Conservation (phyloP, 2,888 invertebrate genomes). For the Caenorhabditis afra region DNA sequence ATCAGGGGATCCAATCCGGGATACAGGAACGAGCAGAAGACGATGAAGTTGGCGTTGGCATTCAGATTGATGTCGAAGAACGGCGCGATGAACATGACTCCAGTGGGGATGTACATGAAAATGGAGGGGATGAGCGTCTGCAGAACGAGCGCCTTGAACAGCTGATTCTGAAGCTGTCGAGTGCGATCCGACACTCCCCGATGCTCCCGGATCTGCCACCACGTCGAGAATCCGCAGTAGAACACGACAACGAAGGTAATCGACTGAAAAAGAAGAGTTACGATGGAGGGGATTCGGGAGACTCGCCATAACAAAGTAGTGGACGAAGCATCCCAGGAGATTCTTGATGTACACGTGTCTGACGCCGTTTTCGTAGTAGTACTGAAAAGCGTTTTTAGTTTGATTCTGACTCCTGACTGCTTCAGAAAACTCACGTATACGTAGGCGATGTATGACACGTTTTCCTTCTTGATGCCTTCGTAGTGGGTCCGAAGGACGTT, state of each 20-base stretch:
- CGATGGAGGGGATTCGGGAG: neutral
- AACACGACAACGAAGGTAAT: constrained; percentile 42
- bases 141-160: constrained; percentile 50
- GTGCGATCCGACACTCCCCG: constrained; percentile 40
- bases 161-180: constrained; percentile 43
- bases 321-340: constrained; percentile 46
- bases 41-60: constrained; percentile 53
- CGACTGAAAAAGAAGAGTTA: constrained; percentile 17
- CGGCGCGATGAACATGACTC: constrained; percentile 55
- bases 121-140: constrained; percentile 55
- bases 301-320: constrained; percentile 49
- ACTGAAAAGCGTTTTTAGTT: constrained; percentile 26
- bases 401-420: neutral
- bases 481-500: constrained; percentile 43
- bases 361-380: constrained; percentile 31
- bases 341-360: constrained; percentile 38
- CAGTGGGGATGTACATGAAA: constrained; percentile 61
- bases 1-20: constrained; percentile 49
- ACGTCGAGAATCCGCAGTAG: constrained; percentile 47
- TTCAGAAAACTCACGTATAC: constrained; percentile 27
- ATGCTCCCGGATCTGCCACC: constrained; percentile 28
- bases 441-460: constrained; percentile 54
- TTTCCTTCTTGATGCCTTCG: constrained; percentile 36
- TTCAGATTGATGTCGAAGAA: constrained; percentile 51
- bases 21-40: constrained; percentile 45